Evolutionary conservation across 2,888 invertebrate genomes (phyloP).

Genomic region (Amblyjoppa fuscipennis): DNA sequence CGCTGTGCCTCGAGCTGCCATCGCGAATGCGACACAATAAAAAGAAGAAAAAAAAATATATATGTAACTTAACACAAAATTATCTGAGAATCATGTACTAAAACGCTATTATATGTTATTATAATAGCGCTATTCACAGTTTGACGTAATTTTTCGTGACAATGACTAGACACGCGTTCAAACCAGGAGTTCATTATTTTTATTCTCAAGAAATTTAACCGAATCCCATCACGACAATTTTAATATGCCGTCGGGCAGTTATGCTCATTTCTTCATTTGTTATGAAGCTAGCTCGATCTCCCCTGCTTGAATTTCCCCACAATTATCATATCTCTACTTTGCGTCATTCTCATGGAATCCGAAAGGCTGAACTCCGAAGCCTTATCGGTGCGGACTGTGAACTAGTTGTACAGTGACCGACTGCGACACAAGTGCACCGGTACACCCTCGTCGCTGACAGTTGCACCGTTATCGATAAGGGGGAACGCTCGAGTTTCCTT

Average conservation of each 20-base stretch:
- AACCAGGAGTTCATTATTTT: not conserved
- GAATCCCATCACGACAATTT: slow-evolving; percentile 14
- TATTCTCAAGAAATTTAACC: slow-evolving; percentile 30
- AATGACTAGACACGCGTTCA: slow-evolving; percentile 21
- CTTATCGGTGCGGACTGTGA: slow-evolving; percentile 41
- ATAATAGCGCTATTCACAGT: slow-evolving; percentile 51
- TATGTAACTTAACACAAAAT: slow-evolving; percentile 43
- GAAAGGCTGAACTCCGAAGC: not conserved
- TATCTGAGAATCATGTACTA: slow-evolving; percentile 55
- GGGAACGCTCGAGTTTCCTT: slow-evolving; percentile 52
- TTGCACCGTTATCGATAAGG: slow-evolving; percentile 75
- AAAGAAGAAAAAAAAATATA: slow-evolving; percentile 40
- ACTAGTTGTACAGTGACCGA: slow-evolving; percentile 28
- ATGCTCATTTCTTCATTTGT: not conserved
- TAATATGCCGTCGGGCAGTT: not conserved
- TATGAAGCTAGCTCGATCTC: not conserved
- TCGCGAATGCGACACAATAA: slow-evolving; percentile 76
- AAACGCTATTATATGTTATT: slow-evolving; percentile 47
- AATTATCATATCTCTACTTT: not conserved
- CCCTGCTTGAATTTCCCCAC: not conserved
- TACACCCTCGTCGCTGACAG: slow-evolving; percentile 27
- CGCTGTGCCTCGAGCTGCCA: slow-evolving; percentile 92
- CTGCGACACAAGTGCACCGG: slow-evolving; percentile 31
- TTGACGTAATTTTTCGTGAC: slow-evolving; percentile 50
- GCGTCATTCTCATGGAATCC: not conserved